These are phyloP conservation scores for Urocitellus parryii DNA, from an alignment of 2,113 vertebrate species.

Conservation along the genomic window DNA sequence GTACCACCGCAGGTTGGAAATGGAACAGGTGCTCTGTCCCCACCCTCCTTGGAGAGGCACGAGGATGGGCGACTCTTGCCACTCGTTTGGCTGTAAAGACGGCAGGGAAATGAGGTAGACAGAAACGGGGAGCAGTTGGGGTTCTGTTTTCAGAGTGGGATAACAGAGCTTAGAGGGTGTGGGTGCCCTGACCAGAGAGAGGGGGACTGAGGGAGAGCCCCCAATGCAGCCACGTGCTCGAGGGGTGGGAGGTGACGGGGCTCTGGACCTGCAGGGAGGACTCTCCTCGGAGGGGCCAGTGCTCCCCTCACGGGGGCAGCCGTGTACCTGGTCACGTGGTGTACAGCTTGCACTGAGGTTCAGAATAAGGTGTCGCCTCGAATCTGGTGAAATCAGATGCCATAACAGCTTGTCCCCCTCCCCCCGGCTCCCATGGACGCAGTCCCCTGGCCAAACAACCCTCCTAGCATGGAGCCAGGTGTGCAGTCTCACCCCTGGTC, in stretches of 20 bases:
- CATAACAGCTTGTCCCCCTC: accelerated
- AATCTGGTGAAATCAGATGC: too few relatives aligned
- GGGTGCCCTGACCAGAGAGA: too few relatives aligned
- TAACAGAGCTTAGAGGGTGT: not conserved
- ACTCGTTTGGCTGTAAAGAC: not conserved
- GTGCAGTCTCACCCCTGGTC: accelerated
- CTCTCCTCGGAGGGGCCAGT: accelerated
- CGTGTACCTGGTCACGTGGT: accelerated
- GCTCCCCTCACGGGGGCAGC: too few relatives aligned
- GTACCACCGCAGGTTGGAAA: too few relatives aligned
- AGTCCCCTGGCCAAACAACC: not conserved
- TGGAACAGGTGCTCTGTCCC: too few relatives aligned
- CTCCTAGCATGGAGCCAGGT: not conserved
- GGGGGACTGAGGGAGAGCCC: not conserved
- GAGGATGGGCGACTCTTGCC: accelerated
- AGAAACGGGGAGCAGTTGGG: accelerated
- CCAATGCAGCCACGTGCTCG: not conserved
- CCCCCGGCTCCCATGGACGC: too few relatives aligned
- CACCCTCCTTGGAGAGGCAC: not conserved
- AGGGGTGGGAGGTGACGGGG: too few relatives aligned
- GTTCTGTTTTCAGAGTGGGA: too few relatives aligned
- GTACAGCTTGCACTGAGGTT: not conserved
- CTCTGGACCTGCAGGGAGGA: accelerated
- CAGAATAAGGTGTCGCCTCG: too few relatives aligned
- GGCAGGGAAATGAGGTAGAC: not conserved